These are phyloP conservation scores for Paraescarpia echinospica DNA, from an alignment of 1,140 invertebrate genomes.

Conservation along the genomic window DNA sequence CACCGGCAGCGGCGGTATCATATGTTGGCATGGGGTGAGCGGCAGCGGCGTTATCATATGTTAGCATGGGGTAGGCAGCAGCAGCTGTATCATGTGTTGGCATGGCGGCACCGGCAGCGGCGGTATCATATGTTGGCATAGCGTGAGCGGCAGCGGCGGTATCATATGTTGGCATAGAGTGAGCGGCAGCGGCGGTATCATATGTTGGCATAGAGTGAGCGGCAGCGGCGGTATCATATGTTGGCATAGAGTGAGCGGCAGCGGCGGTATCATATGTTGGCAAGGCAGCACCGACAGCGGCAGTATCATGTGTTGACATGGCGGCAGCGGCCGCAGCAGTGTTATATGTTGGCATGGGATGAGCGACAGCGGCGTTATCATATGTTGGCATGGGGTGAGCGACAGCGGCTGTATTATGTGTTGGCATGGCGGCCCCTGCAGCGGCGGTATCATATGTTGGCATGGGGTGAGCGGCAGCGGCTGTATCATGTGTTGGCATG, in stretches of 20 bases:
- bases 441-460: background rate
- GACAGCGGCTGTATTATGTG: background rate
- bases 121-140: no score
- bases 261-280: background rate
- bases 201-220: no score
- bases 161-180: no score
- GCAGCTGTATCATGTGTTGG: background rate
- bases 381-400: background rate
- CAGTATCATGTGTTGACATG: background rate
- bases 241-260: background rate
- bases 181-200: no score
- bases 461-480: background rate
- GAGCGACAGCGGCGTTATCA: background rate
- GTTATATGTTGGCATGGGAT: no score
- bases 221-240: background rate
- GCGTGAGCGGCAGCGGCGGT: no score
- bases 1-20: background rate
- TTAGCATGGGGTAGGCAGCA: background rate
- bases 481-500: background rate
- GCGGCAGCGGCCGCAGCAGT: no score
- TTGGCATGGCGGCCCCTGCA: background rate
- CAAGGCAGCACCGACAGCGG: background rate
- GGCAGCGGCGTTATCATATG: background rate
- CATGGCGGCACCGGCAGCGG: no score
- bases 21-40: background rate